Evolutionary conservation across 1,140 invertebrate genomes (phyloP).

Genomic region (Drosophila virilis): DNA sequence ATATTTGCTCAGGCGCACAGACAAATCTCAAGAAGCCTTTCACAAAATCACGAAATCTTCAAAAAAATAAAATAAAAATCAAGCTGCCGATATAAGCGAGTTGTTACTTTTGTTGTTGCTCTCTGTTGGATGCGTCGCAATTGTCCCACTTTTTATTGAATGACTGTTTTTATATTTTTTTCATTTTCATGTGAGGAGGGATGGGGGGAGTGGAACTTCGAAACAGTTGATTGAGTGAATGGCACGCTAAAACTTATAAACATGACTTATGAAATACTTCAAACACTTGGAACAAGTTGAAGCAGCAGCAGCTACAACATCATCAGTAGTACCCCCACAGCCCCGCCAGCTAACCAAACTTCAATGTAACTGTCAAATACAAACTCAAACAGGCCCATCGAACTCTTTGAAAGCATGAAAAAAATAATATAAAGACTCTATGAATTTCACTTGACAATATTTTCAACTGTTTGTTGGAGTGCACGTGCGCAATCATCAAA

Average conservation of each 20-base stretch:
- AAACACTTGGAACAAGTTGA: conserved; percentile 53
- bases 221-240: conserved; percentile 75
- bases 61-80: conserved; percentile 51
- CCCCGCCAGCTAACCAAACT: conserved; percentile 28
- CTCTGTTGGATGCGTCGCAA: conserved; percentile 62
- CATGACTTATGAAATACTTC: conserved; percentile 81
- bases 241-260: conserved; percentile 80
- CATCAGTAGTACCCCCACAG: conserved; percentile 23
- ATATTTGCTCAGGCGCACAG: conserved; percentile 43
- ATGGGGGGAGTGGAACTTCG: neutral
- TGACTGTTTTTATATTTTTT: conserved; percentile 46
- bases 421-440: conserved; percentile 42
- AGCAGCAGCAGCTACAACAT: conserved; percentile 55
- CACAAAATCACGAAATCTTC: conserved; percentile 80
- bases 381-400: conserved; percentile 40
- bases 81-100: conserved; percentile 41
- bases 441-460: conserved; percentile 81
- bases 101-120: conserved; percentile 35
- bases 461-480: conserved; percentile 53
- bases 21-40: conserved; percentile 71
- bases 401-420: conserved; percentile 38
- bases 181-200: neutral
- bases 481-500: conserved; percentile 72
- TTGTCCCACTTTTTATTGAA: conserved; percentile 82
- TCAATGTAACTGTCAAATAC: conserved; percentile 78